A percentile compares a stretch with the other conserved stretches of the same genome.
Conservation (phyloP, 2,797 vertebrate species). For the Threskiornis aethiopicus region DNA sequence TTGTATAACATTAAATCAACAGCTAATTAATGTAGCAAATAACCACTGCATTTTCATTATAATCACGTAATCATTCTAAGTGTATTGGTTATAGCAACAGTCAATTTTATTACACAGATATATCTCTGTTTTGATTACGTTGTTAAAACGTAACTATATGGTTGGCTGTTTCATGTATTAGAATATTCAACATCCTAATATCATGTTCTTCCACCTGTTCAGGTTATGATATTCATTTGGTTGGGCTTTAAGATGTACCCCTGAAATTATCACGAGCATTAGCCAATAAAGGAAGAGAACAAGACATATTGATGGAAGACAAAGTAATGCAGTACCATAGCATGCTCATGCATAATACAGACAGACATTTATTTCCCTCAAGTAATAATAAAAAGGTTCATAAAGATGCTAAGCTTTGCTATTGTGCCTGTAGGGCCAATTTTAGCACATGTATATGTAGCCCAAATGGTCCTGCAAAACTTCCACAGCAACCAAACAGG, state of each 20-base stretch:
- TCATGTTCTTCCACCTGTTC: background rate
- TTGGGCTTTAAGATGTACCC: background rate
- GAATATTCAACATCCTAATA: constrained; percentile 30
- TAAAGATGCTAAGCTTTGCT: background rate
- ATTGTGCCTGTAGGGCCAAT: background rate
- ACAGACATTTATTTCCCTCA: constrained; percentile 11
- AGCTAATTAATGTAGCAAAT: constrained; percentile 51
- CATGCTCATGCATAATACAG: constrained; percentile 18
- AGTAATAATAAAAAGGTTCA: constrained; percentile 13
- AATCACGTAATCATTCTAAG: constrained; percentile 17
- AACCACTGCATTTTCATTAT: constrained; percentile 19
- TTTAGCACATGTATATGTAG: background rate
- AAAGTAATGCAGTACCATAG: background rate
- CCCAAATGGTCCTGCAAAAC: background rate
- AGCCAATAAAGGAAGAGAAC: background rate
- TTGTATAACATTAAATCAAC: constrained; percentile 39
- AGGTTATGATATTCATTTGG: background rate
- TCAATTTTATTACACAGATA: constrained; percentile 39
- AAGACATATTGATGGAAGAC: constrained; percentile 1
- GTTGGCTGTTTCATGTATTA: background rate
- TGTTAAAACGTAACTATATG: background rate
- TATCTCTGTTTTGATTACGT: constrained; percentile 29
- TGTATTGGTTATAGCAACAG: constrained; percentile 6
- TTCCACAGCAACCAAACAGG: background rate
- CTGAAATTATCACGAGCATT: background rate